Evolutionary conservation across 1,140 invertebrate species (phyloP).

Genomic region (Neocloeon triangulifer): DNA sequence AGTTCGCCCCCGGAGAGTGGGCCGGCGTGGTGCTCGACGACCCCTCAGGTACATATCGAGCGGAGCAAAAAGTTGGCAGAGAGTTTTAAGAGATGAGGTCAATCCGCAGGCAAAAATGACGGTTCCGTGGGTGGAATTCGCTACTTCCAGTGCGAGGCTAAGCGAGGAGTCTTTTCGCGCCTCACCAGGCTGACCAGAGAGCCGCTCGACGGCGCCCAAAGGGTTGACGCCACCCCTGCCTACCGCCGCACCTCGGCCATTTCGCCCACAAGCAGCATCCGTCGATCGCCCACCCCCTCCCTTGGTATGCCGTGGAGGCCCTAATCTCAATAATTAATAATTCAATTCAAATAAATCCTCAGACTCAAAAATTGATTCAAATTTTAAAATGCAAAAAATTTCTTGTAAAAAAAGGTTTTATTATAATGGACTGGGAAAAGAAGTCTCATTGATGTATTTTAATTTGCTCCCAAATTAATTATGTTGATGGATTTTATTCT

Average conservation of each 20-base stretch:
- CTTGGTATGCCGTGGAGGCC: no score
- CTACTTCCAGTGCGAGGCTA: conserved; percentile 87
- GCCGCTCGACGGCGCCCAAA: conserved; percentile 20
- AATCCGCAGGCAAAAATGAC: conserved; percentile 73
- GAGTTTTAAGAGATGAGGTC: conserved; percentile 1
- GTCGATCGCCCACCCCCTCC: conserved; percentile 1
- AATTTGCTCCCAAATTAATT: no score
- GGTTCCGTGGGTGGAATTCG: conserved; percentile 77
- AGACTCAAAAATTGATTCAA: no score
- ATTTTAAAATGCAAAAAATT: no score
- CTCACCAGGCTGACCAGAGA: conserved; percentile 62
- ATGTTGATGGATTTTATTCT: no score
- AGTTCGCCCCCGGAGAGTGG: conserved; percentile 91
- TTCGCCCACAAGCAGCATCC: conserved; percentile 4
- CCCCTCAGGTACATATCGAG: conserved; percentile 41
- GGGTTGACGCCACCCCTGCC: not conserved
- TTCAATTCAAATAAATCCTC: no score
- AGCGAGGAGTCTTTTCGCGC: conserved; percentile 81
- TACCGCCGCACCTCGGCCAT: conserved; percentile 2
- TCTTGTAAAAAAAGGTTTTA: no score
- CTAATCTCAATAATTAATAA: no score
- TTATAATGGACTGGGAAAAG: no score
- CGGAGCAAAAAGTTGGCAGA: not conserved
- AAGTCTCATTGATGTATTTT: no score
- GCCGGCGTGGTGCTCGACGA: conserved; percentile 90